These are phyloP conservation scores for Epizoanthus illoricatus DNA, from an alignment of 92 coral and sea anemone species.

Conservation along the genomic window DNA sequence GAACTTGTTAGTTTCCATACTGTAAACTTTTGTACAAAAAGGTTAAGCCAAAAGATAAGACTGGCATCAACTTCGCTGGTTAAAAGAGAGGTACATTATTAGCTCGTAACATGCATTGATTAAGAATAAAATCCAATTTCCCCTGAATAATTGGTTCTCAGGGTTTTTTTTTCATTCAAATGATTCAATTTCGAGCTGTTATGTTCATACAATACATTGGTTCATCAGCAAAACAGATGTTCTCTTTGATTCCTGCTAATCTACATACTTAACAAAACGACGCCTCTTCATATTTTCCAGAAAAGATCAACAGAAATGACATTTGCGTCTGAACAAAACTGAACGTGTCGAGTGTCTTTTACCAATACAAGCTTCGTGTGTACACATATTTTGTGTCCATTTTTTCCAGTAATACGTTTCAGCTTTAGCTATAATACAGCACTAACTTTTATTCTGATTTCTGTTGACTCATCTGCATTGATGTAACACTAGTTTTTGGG, in stretches of 20 bases:
- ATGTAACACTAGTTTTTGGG: background rate
- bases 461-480: slow-evolving; percentile 36
- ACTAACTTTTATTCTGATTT: background rate
- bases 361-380: slow-evolving; percentile 22
- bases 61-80: background rate
- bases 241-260: slow-evolving; percentile 36
- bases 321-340: slow-evolving; percentile 16
- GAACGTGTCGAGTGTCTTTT: slow-evolving; percentile 25
- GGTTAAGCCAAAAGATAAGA: background rate
- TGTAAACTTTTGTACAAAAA: too few relatives aligned
- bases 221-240: slow-evolving; percentile 36
- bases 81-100: background rate
- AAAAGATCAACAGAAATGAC: slow-evolving; percentile 22
- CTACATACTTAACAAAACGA: slow-evolving; percentile 41
- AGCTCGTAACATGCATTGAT: background rate
- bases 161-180: slow-evolving; percentile 12
- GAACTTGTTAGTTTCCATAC: too few relatives aligned
- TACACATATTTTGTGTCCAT: slow-evolving; percentile 1
- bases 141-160: slow-evolving; percentile 18
- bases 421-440: slow-evolving; percentile 3
- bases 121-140: slow-evolving; percentile 23
- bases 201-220: slow-evolving; percentile 7
- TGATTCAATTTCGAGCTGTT: slow-evolving; percentile 40
- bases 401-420: background rate
- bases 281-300: slow-evolving; percentile 19